Base-by-base conservation (phyloP, 2,888 invertebrate genomes). In the Epirrhoe alternata region DNA sequence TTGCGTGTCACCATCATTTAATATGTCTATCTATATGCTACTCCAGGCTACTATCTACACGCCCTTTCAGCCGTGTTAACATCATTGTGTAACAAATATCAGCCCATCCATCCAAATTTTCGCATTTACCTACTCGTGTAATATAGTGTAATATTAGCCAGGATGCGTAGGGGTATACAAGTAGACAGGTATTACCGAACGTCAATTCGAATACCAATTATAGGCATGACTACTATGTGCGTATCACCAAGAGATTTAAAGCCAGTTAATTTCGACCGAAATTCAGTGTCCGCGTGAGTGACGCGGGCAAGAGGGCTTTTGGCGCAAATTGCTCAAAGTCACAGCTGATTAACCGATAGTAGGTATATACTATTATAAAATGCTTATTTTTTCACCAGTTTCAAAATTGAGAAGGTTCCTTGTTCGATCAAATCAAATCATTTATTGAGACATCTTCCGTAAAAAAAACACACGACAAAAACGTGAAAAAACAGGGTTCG, bases 161-260 rank as follows among this genome's bases (percentile, higher is more conserved):
- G 10, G 35, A 38, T 38, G 10, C 5, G n/a, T n/a, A n/a, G n/a
- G n/a, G 33, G 33, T 33, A 8, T 8, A 10, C 10, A 10, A 35
- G 24, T 35, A 42, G 3, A 42, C 38, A 38, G 12, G 35, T 8
- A 51, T 30, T 51, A 47, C 42, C 14, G 12, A 6, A 14, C 42
- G 33, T 47, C 33, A 33, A 51, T 51, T 51, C 31, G 31, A 62
- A 56, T 30, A 16, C 14, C 51, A 65, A 64, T 60, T 45, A 60
- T 51, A 59, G 54, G 6, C 45, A 49, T 14, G 30, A 50, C 16
- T 52, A 16, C 51, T 55, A 33, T 54, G 42, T 33, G 33, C 42
- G 50, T 54, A 67, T 64, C 53, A 35, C 51, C 61, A 50, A 68
- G 61, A 61, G 67, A 67, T 63, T 67, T 59, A 59, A 60, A 63